Base-by-base conservation (phyloP, 2,888 invertebrate species). In the Trachelus troglodyta region DNA sequence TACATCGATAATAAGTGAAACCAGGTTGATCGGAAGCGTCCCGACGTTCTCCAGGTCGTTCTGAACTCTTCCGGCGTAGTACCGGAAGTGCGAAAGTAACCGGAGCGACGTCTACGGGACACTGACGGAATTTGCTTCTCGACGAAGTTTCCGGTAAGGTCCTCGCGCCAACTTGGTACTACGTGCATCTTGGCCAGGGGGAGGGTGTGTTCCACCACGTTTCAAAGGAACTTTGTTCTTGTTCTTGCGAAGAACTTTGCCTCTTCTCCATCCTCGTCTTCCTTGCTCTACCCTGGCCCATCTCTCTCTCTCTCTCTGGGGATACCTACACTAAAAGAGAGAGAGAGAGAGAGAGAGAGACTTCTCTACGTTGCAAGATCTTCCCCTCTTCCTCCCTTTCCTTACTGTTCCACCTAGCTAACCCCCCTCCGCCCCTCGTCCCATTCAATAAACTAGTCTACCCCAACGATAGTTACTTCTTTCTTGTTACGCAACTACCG, bases 401-500 rank as follows among this genome's bases (percentile, higher is more conserved):
- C 75, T 76, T 40, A 69, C 76, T 74, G 77, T 79, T 77, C 78
- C 79, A 76, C 75, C 82, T 33, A 78, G 73, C 79, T 79, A 77
- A 69, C 69, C 34, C 40, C 74, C 69, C 31, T 33, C 30, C 31
- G 56, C 69, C 74, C 79, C 83, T 85, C 87, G 87, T 89, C 87
- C 90, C 90, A 90, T 90, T 90, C 89, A 90, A 90, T 90, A 88
- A 89, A 91, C 90, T 91, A 90, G 88, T 88, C 89, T 83, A 86
- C 86, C 86, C 84, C 85, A 86, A 87, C 88, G 89, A 89, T 89
- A 90, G 90, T 91, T 89, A 90, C 90, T 90, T 90, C 89, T 91
- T 90, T 91, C 89, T 90, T 89, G 88, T 90, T 89, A 87, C 87
- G 86, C 85, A 87, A 86, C 87, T 87, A 87, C 87, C 86, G 87